Evolutionary conservation across 2,888 invertebrate species (phyloP).

Genomic region (Rhimphoctona megacephalus): DNA sequence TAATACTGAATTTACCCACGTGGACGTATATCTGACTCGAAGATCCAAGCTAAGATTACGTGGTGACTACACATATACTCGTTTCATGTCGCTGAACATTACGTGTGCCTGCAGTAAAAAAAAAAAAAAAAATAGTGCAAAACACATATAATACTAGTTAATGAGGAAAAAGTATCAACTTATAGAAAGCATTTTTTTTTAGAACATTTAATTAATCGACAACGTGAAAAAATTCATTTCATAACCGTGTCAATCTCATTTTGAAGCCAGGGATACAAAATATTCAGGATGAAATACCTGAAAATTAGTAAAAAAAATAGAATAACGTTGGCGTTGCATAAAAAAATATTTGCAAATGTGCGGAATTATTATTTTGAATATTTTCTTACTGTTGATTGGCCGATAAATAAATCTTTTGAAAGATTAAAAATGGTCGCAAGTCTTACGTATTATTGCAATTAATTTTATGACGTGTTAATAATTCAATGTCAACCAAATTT

Average conservation of each 20-base stretch:
- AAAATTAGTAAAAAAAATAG: not conserved
- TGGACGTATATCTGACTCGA: conserved; percentile 52
- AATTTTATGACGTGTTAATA: too few species aligned
- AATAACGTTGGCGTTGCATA: not conserved
- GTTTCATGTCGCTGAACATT: conserved; percentile 26
- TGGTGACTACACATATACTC: conserved; percentile 33
- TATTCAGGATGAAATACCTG: not conserved
- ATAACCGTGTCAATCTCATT: not conserved
- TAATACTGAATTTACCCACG: conserved; percentile 37
- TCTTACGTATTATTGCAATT: too few species aligned
- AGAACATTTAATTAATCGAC: not conserved
- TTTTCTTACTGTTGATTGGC: too few species aligned
- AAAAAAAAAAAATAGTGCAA: conserved; percentile 3
- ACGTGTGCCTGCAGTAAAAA: conserved; percentile 11
- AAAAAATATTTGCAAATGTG: not conserved
- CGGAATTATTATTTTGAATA: too few species aligned
- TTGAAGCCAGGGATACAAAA: not conserved
- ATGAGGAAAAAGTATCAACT: not conserved
- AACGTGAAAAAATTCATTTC: not conserved
- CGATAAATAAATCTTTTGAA: too few species aligned
- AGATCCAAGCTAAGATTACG: conserved; percentile 61
- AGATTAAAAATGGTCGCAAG: too few species aligned
- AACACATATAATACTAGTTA: not conserved
- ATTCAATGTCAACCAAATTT: not conserved
- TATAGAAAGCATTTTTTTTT: not conserved